Base-by-base conservation (phyloP, 1,140 invertebrate species). In the Pogonognathellus flavescens region DNA sequence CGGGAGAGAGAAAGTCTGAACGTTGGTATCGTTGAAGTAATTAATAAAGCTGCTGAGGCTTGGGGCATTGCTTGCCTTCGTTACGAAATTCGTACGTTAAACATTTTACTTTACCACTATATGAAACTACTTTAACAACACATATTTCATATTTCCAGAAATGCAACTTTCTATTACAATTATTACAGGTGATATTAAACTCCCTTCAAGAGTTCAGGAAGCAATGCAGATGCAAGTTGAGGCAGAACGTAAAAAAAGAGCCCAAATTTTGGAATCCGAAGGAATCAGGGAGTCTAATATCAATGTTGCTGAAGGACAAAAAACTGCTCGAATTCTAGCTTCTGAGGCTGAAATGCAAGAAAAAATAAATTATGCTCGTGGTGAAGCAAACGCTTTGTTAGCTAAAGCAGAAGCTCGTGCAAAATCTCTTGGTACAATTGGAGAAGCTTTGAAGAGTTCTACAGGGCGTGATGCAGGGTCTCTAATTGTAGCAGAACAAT, bases 181-280 rank as follows among this genome's bases (percentile, higher is more conserved):
- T 83, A 41, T 81, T 82, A 41, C 87, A 97, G 95, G 96, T 91
- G 97, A 99, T 90, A 98, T 99, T 89, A 96, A 95, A 90, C 91
- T 99, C 88, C 99, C 99, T 10, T 91, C 92, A 2, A 94, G 97
- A 90, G 96, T 99, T 6, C 97, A 99, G 90, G 98, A 99, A 92
- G 98, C 98, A 7, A 99, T 99, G 98, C 98, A 99, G 92, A 99
- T 99, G 97, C 98, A 99, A 92, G 97, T 99, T 0, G 98, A 99
- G 92, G 98, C 98, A 0, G 98, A 99, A 91, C 91, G 99, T 80
- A 95, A 96, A 25, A 99, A 99, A 91, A 92, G 99, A 89, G 99
- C 99, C 0, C 95, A 96, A 16, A 97, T 99, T 90, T 92, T 99
- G 84, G 98, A 99, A 91, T 99, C 98, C 0, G 98, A 99, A 92